These are phyloP conservation scores for Anas acuta DNA, from an alignment of 2,797 vertebrate genomes.

Conservation along the genomic window DNA sequence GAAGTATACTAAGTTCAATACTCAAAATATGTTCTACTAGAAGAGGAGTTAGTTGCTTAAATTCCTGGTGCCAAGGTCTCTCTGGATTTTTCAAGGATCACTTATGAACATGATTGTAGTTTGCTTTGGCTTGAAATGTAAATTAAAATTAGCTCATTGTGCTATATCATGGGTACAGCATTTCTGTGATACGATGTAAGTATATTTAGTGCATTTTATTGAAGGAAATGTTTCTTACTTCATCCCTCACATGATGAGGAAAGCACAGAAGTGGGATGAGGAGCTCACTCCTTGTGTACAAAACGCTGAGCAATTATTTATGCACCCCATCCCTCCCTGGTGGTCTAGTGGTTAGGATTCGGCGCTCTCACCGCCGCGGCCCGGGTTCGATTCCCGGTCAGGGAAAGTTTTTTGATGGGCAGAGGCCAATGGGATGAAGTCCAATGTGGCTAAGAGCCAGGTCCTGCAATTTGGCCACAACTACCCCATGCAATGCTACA, in stretches of 20 bases:
- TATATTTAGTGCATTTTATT: not conserved
- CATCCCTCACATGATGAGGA: not conserved
- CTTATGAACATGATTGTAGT: not conserved
- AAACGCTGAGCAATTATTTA: not conserved
- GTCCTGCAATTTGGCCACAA: no score
- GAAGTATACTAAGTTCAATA: not conserved
- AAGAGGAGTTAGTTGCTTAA: not conserved
- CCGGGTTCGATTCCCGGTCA: constrained; percentile 34
- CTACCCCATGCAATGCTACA: no score
- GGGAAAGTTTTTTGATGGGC: not conserved
- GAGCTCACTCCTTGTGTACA: not conserved
- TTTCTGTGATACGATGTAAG: not conserved
- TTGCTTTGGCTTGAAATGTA: not conserved
- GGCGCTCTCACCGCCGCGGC: constrained; percentile 13
- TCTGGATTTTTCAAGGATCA: not conserved
- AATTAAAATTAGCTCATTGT: not conserved
- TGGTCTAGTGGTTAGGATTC: constrained; percentile 33
- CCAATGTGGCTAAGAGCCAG: no score
- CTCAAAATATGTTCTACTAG: not conserved
- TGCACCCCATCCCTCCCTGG: not conserved
- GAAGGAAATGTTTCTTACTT: not conserved
- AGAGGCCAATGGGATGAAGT: no score
- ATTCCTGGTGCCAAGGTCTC: not conserved
- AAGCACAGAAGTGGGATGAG: not conserved
- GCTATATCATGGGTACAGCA: not conserved